Evolutionary conservation across 2,797 vertebrate genomes (phyloP), one percentile per base, ranked within the genome.

Genomic region (Myotis planiceps): DNA sequence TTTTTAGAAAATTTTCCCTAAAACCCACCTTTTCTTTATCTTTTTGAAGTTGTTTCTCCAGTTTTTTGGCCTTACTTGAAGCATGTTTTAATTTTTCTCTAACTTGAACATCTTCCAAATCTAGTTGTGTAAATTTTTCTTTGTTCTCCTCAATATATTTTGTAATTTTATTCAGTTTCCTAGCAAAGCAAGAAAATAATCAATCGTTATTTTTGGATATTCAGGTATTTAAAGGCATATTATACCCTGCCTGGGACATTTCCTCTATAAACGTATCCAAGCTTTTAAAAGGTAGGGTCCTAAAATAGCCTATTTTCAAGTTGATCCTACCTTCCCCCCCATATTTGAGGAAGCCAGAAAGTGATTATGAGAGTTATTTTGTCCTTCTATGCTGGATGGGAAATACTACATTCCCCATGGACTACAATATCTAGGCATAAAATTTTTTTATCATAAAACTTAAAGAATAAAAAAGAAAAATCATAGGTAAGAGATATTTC

Each of bases 51-150:
- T 99, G 99, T 97, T 99, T 99, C 96, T 99, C 99, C 91, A 99
- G 97, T 95, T 99, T 99, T 98, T 99, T 99, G 92, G 98, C 98
- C 97, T 99, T 99, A 98, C 98, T 99, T 97, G 99, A 99, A 69
- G 98, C 98, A 98, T 99, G 98, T 98, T 99, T 99, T 90, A 99
- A 98, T 96, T 99, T 99, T 98, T 99, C 99, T n/a, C 99, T 99
- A 95, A 99, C 98, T 98, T 99, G 99, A 97, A 99, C 99, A 83
- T 99, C 99, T 97, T 99, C 99, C 98, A 99, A 98, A 98, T 99
- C 99, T 97, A 99, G 97, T 98, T 99, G 98, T 94, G 98, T 99
- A 98, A 99, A 99, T 98, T 99, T 99, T 98, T 99, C 98, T 98
- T 99, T 99, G 84, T 99, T 99, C 90, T 99, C 98, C 95, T 99